Conservation (phyloP, 1,140 invertebrate genomes). For the Sarcophaga bullata region DNA sequence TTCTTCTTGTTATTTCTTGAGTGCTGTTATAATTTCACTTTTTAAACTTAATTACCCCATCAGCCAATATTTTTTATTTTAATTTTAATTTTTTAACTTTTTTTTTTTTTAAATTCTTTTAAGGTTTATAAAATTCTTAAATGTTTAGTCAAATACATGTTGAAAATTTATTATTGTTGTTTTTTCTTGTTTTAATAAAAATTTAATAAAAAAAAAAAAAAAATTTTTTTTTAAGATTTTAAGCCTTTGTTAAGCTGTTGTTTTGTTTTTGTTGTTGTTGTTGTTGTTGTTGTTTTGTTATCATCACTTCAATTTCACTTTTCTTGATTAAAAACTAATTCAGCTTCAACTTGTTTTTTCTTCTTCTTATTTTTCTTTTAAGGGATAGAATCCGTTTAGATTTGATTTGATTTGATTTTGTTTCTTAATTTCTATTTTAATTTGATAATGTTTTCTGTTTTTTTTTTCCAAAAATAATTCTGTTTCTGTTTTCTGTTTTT, state of each 20-base stretch:
- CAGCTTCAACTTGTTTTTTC: too few species aligned
- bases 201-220: too few species aligned
- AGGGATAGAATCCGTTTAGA: too few species aligned
- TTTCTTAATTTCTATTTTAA: conserved; percentile 24
- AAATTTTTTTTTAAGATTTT: conserved; percentile 9
- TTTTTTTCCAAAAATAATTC: not conserved
- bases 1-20: conserved; percentile 9
- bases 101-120: not conserved
- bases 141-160: conserved; percentile 3
- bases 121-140: conserved; percentile 2
- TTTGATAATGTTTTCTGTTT: conserved; percentile 15
- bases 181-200: not conserved
- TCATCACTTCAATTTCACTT: too few species aligned
- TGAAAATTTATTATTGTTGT: not conserved
- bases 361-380: too few species aligned
- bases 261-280: not conserved
- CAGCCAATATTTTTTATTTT: not conserved
- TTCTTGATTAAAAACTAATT: too few species aligned
- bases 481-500: conserved; percentile 19
- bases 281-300: too few species aligned
- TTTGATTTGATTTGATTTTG: not conserved
- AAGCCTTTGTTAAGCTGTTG: not conserved
- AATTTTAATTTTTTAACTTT: too few species aligned
- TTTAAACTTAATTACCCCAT: too few species aligned
- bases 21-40: too few species aligned